Evolutionary conservation across 2,888 invertebrate species (phyloP).

Genomic region (Idaea biselata): DNA sequence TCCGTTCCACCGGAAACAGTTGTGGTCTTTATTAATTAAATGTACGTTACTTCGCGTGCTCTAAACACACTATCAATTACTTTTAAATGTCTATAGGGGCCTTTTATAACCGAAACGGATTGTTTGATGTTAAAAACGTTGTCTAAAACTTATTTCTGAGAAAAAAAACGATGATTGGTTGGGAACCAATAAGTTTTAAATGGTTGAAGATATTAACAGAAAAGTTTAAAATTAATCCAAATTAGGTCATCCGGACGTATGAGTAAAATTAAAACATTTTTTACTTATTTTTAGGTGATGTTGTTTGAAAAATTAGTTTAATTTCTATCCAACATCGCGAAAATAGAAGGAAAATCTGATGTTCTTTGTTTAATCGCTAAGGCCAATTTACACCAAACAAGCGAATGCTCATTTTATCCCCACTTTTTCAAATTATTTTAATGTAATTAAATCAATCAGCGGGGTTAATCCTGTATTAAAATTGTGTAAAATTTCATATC

Average conservation of each 20-base stretch:
- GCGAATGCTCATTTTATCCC: too few relatives aligned
- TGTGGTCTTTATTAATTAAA: conserved; percentile 22
- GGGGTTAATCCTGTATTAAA: too few relatives aligned
- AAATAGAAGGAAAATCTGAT: too few relatives aligned
- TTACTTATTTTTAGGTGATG: too few relatives aligned
- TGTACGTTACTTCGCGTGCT: conserved; percentile 13
- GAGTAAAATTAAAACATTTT: conserved; percentile 24
- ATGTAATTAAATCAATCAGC: too few relatives aligned
- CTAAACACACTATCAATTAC: conserved; percentile 1
- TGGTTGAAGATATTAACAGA: not conserved
- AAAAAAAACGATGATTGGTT: not conserved
- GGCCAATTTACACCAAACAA: too few relatives aligned
- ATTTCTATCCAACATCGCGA: too few relatives aligned
- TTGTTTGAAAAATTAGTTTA: too few relatives aligned
- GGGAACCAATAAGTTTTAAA: not conserved
- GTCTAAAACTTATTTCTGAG: not conserved
- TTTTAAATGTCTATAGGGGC: not conserved
- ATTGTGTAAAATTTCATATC: too few relatives aligned
- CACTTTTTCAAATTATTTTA: too few relatives aligned
- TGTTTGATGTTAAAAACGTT: not conserved
- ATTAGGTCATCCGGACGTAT: conserved; percentile 7
- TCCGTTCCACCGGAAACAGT: conserved; percentile 33
- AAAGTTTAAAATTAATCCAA: not conserved
- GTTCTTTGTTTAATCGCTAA: too few relatives aligned
- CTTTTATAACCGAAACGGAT: not conserved